phyloP scores from a whole-genome alignment of 2,888 invertebrate species.

The Calephelis perditalis region DNA sequence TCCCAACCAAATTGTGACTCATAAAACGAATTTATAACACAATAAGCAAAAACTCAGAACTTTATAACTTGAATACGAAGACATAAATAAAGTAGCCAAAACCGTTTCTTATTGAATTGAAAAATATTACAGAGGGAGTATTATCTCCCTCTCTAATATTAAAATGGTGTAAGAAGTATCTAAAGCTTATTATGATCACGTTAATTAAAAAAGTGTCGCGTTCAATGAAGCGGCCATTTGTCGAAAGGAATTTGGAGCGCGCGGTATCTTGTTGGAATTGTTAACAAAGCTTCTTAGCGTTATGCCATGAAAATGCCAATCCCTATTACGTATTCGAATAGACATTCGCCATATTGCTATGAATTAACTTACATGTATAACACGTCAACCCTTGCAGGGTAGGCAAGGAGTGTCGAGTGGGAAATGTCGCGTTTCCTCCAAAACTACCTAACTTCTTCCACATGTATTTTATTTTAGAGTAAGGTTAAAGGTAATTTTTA shows the following conservation, averaged over 20 bases:
- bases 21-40: too few species aligned
- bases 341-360: not conserved
- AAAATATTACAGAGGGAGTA: not conserved
- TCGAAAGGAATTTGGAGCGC: constrained; percentile 8
- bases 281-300: constrained; percentile 8
- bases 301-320: not conserved
- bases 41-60: too few species aligned
- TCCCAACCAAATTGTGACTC: too few species aligned
- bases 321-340: not conserved
- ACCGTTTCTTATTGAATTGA: not conserved
- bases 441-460: too few species aligned
- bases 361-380: too few species aligned
- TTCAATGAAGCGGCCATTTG: constrained; percentile 9
- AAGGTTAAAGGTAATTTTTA: too few species aligned
- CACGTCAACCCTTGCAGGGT: too few species aligned
- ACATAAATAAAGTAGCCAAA: not conserved
- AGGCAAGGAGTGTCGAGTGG: too few species aligned
- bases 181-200: constrained; percentile 1
- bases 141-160: not conserved
- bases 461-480: too few species aligned
- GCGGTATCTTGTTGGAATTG: constrained; percentile 4
- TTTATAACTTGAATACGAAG: too few species aligned
- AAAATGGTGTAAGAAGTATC: not conserved
- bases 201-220: constrained; percentile 8
- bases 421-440: too few species aligned